Evolutionary conservation across 2,888 invertebrate species (phyloP).

Genomic region (Diadegma fenestrale): DNA sequence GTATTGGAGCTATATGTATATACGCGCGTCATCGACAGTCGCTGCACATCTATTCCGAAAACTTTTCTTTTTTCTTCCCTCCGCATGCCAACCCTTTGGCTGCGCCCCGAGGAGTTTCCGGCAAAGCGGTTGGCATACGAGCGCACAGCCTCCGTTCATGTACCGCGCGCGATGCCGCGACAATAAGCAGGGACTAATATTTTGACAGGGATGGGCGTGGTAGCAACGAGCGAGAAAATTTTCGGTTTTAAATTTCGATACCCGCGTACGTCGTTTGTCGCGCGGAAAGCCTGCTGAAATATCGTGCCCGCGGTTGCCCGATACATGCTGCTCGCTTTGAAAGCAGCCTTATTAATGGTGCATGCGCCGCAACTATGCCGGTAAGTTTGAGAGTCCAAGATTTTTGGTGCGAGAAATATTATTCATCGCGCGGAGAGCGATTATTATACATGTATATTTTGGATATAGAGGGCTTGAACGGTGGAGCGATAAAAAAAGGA

Average conservation of each 20-base stretch:
- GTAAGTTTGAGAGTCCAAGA: slow-evolving; percentile 47
- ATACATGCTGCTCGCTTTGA: too few species aligned
- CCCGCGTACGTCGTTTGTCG: background rate
- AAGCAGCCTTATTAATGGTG: too few species aligned
- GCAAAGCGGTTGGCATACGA: slow-evolving; percentile 38
- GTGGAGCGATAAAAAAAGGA: slow-evolving; percentile 34
- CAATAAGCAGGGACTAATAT: slow-evolving; percentile 82
- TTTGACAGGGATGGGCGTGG: slow-evolving; percentile 83
- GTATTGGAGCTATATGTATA: too few species aligned
- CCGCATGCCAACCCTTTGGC: slow-evolving; percentile 58
- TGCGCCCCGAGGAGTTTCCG: slow-evolving; percentile 42
- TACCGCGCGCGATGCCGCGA: background rate
- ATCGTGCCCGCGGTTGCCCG: background rate
- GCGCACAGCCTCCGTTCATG: too few species aligned
- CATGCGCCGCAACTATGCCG: too few species aligned
- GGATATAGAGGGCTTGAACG: background rate
- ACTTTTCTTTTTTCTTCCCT: background rate
- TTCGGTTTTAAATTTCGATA: slow-evolving; percentile 66
- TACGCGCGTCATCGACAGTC: background rate
- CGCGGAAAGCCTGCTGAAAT: background rate
- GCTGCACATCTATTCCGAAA: background rate
- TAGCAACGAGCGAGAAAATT: slow-evolving; percentile 60
- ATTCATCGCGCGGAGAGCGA: too few species aligned
- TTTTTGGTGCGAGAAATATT: slow-evolving; percentile 48
- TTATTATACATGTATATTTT: slow-evolving; percentile 10